Evolutionary conservation across 2,888 invertebrate species (phyloP), one percentile per base, ranked within the genome.

Genomic region (Mactromeris polynyma): DNA sequence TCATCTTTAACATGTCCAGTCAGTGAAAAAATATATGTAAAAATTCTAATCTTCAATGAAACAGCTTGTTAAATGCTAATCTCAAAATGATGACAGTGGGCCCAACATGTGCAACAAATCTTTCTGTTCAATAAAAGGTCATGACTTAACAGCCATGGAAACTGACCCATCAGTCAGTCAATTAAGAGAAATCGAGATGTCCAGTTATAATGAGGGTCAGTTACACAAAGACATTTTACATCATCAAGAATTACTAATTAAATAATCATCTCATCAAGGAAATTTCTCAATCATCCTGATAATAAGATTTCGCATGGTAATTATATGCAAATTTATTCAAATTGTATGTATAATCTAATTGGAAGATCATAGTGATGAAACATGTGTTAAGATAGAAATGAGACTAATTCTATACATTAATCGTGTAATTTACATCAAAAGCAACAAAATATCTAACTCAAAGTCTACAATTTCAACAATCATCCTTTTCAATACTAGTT

Each of bases 311-410:
- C 40, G 80, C 81, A 73, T 73, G 73, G 26, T 51, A 40, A 42
- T 83, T 69, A 69, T 80, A 87, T 83, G 83, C 84, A 82, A 87
- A 87, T 87, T 87, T 87, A 87, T 87, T 82, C 82, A 84, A 88
- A 88, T 88, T 42, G 31, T 31, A 81, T 81, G 73, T 51, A 73
- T 85, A 73, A 86, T 86, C 73, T 51, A 77, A 73, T 83, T 82
- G 81, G 78, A 21, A 19, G 81, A 46, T 81, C 81, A 81, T 36
- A 51, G 26, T 81, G 81, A 81, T 81, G 54, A 42, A 36, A 51
- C 46, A 81, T 54, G 31, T 31, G 46, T 79, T 42, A 42, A 14
- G 40, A 79, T 42, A 79, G 14, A 40, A 21, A 73, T 33, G 19
- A 73, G 33, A 21, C 73, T 73, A 73, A 73, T 73, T 73, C 33